Conservation (phyloP, 2,797 vertebrate genomes). For the Chlorospingus semifuscus region DNA sequence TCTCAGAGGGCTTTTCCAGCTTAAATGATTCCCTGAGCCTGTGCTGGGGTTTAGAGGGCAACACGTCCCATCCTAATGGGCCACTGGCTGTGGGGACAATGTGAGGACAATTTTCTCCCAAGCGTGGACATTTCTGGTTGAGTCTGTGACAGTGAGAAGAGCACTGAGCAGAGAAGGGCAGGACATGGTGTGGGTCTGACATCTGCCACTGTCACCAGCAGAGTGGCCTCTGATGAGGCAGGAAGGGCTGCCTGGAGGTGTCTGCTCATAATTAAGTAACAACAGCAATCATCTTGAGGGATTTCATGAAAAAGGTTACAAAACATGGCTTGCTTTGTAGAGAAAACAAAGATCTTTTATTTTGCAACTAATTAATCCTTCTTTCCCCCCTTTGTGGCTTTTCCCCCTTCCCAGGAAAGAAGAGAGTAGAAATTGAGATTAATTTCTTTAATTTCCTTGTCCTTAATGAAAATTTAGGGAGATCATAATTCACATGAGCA, state of each 20-base stretch:
- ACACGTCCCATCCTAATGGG: neutral
- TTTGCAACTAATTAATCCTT: neutral
- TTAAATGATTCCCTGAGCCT: neutral
- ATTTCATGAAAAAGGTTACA: neutral
- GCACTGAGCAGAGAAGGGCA: neutral
- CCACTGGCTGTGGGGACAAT: neutral
- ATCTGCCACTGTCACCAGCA: neutral
- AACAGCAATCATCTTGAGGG: neutral
- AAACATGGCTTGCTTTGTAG: neutral
- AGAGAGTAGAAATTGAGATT: neutral
- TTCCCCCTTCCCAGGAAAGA: neutral
- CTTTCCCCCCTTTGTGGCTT: neutral
- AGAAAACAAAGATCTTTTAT: constrained; percentile 22
- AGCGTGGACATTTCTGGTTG: neutral
- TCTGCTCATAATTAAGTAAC: neutral
- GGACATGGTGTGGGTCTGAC: neutral
- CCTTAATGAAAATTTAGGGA: neutral
- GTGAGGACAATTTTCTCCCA: neutral
- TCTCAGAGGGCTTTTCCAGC: neutral
- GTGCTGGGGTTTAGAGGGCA: neutral
- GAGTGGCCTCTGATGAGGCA: neutral
- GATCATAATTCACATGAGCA: neutral
- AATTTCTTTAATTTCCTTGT: neutral
- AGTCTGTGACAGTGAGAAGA: neutral
- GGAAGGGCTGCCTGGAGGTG: neutral